Conservation (phyloP, 2,797 vertebrate genomes). For the Falco peregrinus region DNA sequence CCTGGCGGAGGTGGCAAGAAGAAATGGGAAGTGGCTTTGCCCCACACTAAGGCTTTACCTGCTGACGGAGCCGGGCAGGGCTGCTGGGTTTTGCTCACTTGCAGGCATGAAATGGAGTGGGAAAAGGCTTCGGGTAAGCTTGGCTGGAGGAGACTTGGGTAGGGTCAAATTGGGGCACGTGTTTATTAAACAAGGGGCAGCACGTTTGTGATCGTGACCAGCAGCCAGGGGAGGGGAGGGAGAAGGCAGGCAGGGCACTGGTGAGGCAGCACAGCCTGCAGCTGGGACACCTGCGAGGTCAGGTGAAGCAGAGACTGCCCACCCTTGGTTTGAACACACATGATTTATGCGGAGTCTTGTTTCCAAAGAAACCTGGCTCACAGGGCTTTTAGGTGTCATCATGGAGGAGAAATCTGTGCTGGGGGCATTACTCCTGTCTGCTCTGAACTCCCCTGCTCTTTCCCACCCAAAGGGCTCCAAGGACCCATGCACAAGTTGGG, state of each 20-base stretch:
- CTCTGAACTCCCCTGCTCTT: background rate
- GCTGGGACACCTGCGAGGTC: rapidly evolving
- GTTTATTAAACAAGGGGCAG: background rate
- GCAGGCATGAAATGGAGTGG: background rate
- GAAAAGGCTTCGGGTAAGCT: rapidly evolving
- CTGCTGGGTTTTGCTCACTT: background rate
- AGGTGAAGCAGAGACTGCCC: background rate
- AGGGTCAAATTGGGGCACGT: rapidly evolving
- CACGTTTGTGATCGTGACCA: rapidly evolving
- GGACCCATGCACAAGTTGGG: background rate
- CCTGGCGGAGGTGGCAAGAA: background rate
- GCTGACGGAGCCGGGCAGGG: background rate
- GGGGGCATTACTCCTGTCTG: background rate
- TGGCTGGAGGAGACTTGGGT: background rate
- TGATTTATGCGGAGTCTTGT: background rate
- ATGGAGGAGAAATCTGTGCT: background rate
- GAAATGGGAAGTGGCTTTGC: background rate
- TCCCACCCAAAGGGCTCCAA: background rate
- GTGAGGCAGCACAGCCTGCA: background rate
- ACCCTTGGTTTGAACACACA: background rate
- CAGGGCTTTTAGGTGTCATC: background rate
- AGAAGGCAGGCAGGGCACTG: background rate
- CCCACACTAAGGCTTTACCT: rapidly evolving
- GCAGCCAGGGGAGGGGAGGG: background rate
- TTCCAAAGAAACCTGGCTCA: background rate